Percentiles rank a stretch among this genome's conserved stretches.
These are phyloP conservation scores for Scopus umbretta DNA, from an alignment of 2,113 vertebrate species.

Conservation along the genomic window DNA sequence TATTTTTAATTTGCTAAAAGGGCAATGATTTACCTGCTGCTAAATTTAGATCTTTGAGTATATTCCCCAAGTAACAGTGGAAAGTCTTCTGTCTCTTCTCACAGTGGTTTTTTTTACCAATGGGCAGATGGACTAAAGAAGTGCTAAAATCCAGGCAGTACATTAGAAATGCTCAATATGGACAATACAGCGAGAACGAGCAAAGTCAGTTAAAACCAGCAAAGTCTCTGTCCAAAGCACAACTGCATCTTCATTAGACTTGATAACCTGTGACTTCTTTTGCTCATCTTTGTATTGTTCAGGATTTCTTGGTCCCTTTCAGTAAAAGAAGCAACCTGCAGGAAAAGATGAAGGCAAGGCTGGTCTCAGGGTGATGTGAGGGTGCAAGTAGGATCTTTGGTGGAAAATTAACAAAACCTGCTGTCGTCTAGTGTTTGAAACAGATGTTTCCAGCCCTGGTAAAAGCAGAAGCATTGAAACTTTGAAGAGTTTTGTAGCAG, in stretches of 20 bases:
- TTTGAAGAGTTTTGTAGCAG: not conserved
- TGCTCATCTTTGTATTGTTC: not conserved
- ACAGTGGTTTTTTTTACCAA: not conserved
- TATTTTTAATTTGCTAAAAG: constrained; percentile 27
- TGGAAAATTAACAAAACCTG: not conserved
- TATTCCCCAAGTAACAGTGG: not conserved
- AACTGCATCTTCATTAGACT: not conserved
- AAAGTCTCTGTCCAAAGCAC: not conserved
- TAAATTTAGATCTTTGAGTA: not conserved
- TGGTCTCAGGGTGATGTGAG: not conserved
- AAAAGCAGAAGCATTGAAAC: not conserved
- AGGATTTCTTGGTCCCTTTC: not conserved
- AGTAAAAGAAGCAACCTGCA: not conserved
- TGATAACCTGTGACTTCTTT: not conserved
- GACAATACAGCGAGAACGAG: not conserved
- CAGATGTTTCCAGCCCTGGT: not conserved
- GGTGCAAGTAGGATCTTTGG: not conserved
- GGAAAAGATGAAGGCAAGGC: not conserved
- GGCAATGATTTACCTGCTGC: not conserved
- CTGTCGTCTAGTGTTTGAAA: not conserved
- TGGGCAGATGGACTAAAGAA: not conserved
- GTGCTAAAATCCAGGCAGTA: not conserved
- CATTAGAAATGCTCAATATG: not conserved
- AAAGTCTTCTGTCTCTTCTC: not conserved
- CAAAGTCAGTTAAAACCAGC: not conserved